Evolutionary conservation across 2,113 vertebrate genomes (phyloP).

Genomic region (Thermophis baileyi): DNA sequence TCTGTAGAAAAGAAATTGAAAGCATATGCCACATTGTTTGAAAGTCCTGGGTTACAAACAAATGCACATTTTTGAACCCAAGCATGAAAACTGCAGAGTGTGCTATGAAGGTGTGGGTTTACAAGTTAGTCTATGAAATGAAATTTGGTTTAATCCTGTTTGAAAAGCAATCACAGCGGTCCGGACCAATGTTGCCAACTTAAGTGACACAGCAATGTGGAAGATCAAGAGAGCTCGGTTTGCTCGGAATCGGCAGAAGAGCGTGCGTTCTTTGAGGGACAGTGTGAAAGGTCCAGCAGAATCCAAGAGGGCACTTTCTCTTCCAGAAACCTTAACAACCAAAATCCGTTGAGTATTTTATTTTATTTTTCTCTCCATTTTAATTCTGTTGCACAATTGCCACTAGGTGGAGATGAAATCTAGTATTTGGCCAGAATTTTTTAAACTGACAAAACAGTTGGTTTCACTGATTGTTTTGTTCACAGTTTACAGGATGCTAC

Average conservation of each 20-base stretch:
- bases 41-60: neutral
- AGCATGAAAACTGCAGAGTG: constrained; percentile 8
- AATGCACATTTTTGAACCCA: neutral
- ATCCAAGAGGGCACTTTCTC: constrained; percentile 92
- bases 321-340: constrained; percentile 91
- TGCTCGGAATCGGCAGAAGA: constrained; percentile 96
- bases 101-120: neutral
- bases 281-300: constrained; percentile 87
- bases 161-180: constrained; percentile 94
- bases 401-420: neutral
- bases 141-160: constrained; percentile 61
- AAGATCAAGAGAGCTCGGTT: constrained; percentile 97
- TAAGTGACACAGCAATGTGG: constrained; percentile 95
- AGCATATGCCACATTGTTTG: neutral
- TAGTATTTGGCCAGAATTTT: neutral
- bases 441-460: neutral
- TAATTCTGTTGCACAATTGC: neutral
- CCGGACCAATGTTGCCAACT: constrained; percentile 94
- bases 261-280: constrained; percentile 92
- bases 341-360: constrained; percentile 89
- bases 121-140: constrained; percentile 41
- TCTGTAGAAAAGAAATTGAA: neutral
- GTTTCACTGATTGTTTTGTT: neutral
- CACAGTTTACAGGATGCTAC: neutral
- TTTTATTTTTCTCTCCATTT: constrained; percentile 13